These are phyloP conservation scores for Caenorhabditis auriculariae DNA, from an alignment of 2,888 invertebrate genomes.

Conservation along the genomic window DNA sequence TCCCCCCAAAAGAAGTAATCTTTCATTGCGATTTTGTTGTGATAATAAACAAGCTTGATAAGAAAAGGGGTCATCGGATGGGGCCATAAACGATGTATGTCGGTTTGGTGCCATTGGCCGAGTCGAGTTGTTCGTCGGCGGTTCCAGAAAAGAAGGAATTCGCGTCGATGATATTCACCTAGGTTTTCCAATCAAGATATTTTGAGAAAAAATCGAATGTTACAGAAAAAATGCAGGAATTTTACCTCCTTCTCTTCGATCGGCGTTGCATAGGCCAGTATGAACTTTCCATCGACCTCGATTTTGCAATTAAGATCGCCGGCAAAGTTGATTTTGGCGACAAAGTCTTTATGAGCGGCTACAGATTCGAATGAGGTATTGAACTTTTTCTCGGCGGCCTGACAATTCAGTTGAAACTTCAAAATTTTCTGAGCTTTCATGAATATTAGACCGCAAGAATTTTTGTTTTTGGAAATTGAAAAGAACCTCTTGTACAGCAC, in stretches of 20 bases:
- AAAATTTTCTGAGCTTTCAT: background rate
- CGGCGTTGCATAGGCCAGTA: conserved; percentile 47
- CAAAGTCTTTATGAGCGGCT: conserved; percentile 47
- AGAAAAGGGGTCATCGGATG: no score
- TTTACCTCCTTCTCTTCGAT: conserved; percentile 33
- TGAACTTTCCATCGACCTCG: conserved; percentile 48
- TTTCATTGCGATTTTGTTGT: background rate
- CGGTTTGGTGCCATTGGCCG: conserved; percentile 41
- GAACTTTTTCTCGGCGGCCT: conserved; percentile 45
- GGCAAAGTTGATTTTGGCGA: conserved; percentile 46
- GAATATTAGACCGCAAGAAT: background rate
- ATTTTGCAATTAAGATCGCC: conserved; percentile 51
- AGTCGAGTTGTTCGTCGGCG: conserved; percentile 31
- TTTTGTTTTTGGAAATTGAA: background rate
- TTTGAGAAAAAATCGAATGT: background rate
- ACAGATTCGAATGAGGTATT: conserved; percentile 42
- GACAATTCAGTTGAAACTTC: conserved; percentile 1
- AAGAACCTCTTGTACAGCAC: conserved; percentile 40
- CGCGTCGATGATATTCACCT: conserved; percentile 44
- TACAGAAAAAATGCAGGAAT: background rate
- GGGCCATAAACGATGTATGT: conserved; percentile 52
- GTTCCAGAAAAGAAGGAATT: conserved; percentile 47
- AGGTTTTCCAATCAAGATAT: background rate
- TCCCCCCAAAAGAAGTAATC: background rate
- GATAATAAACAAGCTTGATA: no score